Percentiles rank a stretch among this genome's conserved stretches.
These are phyloP conservation scores for Plecotus auritus DNA, from an alignment of 2,113 vertebrate genomes.

Conservation along the genomic window DNA sequence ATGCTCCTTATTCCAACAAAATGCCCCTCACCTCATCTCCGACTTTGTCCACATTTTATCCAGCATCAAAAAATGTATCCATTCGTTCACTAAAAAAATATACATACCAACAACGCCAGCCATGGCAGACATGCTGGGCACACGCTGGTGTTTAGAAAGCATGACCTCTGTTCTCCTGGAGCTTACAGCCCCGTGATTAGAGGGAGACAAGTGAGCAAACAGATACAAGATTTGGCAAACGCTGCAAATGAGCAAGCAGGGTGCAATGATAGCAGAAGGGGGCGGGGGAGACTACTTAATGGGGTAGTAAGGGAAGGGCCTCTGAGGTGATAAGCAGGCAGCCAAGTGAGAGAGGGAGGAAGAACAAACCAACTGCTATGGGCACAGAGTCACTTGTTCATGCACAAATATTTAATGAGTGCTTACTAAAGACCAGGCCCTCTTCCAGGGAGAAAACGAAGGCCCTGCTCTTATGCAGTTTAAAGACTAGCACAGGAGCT, in stretches of 20 bases:
- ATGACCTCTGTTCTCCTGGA: not conserved
- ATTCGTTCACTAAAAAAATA: not conserved
- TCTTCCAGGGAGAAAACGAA: not conserved
- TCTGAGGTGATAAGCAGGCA: not conserved
- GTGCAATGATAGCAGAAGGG: not conserved
- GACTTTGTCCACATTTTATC: not conserved
- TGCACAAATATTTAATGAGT: not conserved
- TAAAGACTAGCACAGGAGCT: not conserved
- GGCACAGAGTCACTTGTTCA: not conserved
- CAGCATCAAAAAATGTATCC: not conserved
- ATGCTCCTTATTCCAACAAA: not conserved
- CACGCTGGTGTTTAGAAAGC: not conserved
- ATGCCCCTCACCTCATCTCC: not conserved
- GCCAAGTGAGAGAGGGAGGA: not conserved
- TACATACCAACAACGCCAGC: not conserved
- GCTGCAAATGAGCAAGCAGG: not conserved
- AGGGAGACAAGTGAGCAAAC: not conserved
- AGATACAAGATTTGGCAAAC: not conserved
- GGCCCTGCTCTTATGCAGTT: not conserved
- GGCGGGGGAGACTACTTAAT: rapidly evolving
- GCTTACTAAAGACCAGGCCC: not conserved
- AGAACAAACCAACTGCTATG: not conserved
- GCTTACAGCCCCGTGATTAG: not conserved
- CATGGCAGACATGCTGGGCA: not conserved
- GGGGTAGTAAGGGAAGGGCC: not conserved